These are phyloP conservation scores for Morone chrysops DNA, from an alignment of 2,113 vertebrate species.

Conservation along the genomic window DNA sequence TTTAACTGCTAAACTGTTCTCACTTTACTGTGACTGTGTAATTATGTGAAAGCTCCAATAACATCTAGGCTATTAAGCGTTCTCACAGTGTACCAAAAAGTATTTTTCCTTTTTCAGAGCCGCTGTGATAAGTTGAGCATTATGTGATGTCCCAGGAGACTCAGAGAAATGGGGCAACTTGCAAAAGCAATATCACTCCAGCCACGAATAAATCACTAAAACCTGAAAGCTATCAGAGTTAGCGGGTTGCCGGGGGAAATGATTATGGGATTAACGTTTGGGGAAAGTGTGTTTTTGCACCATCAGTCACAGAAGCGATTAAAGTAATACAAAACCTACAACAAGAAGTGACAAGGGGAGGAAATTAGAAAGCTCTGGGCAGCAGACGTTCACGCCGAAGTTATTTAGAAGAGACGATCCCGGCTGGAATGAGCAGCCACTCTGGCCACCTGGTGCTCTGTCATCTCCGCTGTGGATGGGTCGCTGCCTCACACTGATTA, in stretches of 20 bases:
- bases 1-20: conserved; percentile 1
- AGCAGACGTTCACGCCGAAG: conserved; percentile 1
- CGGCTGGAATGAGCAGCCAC: conserved; percentile 35
- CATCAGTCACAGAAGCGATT: conserved; percentile 51
- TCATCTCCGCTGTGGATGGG: background rate
- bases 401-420: conserved; percentile 14
- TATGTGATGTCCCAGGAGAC: conserved; percentile 18
- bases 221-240: conserved; percentile 47
- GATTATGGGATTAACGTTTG: conserved; percentile 60
- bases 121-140: conserved; percentile 14
- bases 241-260: conserved; percentile 39
- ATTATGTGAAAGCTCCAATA: conserved; percentile 6
- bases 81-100: background rate
- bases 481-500: background rate
- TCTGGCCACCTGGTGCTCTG: conserved; percentile 30
- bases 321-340: conserved; percentile 48
- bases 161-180: conserved; percentile 4
- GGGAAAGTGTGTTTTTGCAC: conserved; percentile 54
- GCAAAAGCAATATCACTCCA: conserved; percentile 46
- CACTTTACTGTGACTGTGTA: background rate
- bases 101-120: background rate
- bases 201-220: conserved; percentile 45
- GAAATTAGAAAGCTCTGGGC: conserved; percentile 55
- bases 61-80: background rate
- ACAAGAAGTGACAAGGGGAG: conserved; percentile 62